Evolutionary conservation across 2,113 vertebrate species (phyloP), one percentile per base, ranked within the genome.

Genomic region (Nicator chloris): DNA sequence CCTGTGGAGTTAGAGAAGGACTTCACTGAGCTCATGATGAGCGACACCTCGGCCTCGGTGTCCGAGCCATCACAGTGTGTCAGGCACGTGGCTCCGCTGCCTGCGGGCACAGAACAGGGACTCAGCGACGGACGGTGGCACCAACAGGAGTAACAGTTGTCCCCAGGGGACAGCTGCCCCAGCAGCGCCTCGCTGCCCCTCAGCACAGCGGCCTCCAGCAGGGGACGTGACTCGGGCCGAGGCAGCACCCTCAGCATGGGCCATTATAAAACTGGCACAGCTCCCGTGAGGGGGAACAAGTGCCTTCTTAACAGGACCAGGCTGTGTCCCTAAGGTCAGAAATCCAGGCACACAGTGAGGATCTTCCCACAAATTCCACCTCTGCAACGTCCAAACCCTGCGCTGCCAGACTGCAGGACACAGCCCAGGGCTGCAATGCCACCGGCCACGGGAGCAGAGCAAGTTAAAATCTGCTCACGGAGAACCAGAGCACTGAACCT

Each of bases 31-130:
- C 97, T 98, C 82, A 99, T 92, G 64, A 99, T 97, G 54, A 98
- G 96, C 1, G 98, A 98, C 70, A 99, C 98, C 96, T 99, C 99
- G 2, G 98, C 98, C 88, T 97, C 98, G 5, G 99, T 99, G 92
- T 98, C 98, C 1, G 98, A 98, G 23, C 99, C 99, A 4, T 99
- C 99, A 15, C 98, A 99, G 64, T 99, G 99, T 10, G 98, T 99
- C 90, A 99, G 86, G 92, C 99, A 99, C 54, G 98, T 98, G 3
- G 98, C 99, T 93, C 99, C 99, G 18, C 98, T 99, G 92, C 99
- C 99, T 99, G 94, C 22, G 53, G 70, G 81, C 63, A 71, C 2
- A 83, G 17, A 21, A 31, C 49, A 53, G 61, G n/a, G 13, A 35
- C 44, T 75, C 22, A 31, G 31, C 0, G 23, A 16, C 17, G 5